Percentiles rank a stretch among this genome's conserved stretches.
Evolutionary conservation across 2,888 invertebrate genomes (phyloP).

Genomic region (Protophormia terraenovae): DNA sequence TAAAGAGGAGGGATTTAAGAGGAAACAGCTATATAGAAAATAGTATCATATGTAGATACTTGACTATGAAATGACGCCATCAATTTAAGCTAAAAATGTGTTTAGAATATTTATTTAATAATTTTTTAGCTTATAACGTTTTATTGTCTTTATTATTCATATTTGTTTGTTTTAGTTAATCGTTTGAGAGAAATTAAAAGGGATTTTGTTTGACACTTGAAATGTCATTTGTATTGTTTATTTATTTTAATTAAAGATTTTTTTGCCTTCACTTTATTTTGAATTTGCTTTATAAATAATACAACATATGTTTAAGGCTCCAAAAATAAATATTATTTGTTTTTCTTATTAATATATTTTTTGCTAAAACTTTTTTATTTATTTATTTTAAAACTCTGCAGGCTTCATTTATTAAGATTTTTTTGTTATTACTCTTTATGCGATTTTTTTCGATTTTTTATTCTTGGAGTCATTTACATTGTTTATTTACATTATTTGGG

Average conservation of each 20-base stretch:
- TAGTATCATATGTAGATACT: not conserved
- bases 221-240: not conserved
- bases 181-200: not conserved
- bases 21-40: not conserved
- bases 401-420: not conserved
- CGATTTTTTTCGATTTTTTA: not conserved
- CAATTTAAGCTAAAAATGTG: slow-evolving; percentile 51
- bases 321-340: slow-evolving; percentile 11
- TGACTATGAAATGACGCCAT: slow-evolving; percentile 45
- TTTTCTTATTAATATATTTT: not conserved
- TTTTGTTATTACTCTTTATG: not conserved
- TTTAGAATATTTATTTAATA: slow-evolving; percentile 20
- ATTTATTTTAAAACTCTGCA: slow-evolving; percentile 4
- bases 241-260: not conserved
- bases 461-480: not conserved
- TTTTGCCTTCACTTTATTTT: not conserved
- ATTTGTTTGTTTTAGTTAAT: not conserved
- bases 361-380: too few relatives aligned
- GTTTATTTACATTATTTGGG: slow-evolving; percentile 6
- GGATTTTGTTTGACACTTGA: not conserved
- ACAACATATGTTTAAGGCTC: not conserved
- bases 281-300: not conserved
- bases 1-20: not conserved
- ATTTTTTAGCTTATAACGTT: not conserved
- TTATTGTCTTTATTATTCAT: not conserved